These are phyloP conservation scores for Aricia agestis DNA, from an alignment of 1,140 invertebrate genomes.

Conservation along the genomic window DNA sequence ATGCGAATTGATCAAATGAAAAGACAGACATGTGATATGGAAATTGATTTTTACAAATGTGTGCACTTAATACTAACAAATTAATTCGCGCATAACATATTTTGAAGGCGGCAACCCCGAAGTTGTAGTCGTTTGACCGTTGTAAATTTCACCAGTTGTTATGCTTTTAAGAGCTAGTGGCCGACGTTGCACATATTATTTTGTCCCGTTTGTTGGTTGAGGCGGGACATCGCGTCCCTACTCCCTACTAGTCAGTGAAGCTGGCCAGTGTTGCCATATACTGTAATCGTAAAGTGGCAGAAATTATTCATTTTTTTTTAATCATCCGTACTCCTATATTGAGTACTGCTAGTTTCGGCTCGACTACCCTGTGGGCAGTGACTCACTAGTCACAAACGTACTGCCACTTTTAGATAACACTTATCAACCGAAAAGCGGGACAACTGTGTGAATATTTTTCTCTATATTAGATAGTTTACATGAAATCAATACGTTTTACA, in stretches of 20 bases:
- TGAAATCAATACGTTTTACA: background rate
- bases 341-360: background rate
- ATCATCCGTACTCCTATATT: background rate
- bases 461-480: slow-evolving; percentile 10
- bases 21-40: slow-evolving; percentile 14
- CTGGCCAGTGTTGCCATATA: background rate
- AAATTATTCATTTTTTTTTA: no score
- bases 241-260: background rate
- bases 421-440: background rate
- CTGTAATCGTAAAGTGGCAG: background rate
- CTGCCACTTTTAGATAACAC: background rate
- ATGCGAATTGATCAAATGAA: background rate
- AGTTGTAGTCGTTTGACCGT: slow-evolving; percentile 17
- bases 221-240: background rate
- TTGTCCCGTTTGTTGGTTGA: slow-evolving; percentile 48
- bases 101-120: slow-evolving; percentile 15
- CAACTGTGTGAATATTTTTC: slow-evolving; percentile 5
- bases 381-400: background rate
- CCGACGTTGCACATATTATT: slow-evolving; percentile 44
- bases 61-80: background rate
- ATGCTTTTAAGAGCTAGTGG: slow-evolving; percentile 70
- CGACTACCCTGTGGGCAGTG: background rate
- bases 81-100: background rate
- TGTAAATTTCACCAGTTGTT: slow-evolving; percentile 55
- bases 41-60: slow-evolving; percentile 14